Evolutionary conservation across 2,113 vertebrate genomes (phyloP).

Genomic region (Hypocryptadius cinnamomeus): DNA sequence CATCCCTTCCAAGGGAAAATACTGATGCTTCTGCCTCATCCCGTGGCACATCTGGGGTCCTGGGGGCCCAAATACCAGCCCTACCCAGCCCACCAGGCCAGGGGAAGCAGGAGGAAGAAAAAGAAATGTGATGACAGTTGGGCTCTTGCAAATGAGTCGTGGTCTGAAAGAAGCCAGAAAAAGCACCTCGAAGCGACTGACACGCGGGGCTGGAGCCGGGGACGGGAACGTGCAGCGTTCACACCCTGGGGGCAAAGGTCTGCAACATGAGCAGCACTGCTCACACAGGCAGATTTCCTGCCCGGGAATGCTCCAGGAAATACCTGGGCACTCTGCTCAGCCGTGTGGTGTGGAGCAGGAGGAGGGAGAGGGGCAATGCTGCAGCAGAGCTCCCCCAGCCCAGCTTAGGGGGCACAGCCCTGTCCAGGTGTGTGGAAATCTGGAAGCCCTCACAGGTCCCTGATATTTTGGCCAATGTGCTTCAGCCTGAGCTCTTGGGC

Average conservation of each 20-base stretch:
- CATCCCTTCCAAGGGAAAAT: neutral
- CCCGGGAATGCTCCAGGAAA: neutral
- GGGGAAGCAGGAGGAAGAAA: slow-evolving; percentile 14
- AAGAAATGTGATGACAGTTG: slow-evolving; percentile 40
- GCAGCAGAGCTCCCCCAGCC: neutral
- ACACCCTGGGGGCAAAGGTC: neutral
- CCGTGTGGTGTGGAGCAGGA: neutral
- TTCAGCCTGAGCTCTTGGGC: neutral
- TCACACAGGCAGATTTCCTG: slow-evolving; percentile 2
- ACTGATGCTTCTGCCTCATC: neutral
- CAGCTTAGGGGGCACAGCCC: neutral
- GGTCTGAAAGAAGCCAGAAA: neutral
- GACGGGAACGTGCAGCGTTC: neutral
- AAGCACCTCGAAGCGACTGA: neutral
- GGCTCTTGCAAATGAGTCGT: neutral
- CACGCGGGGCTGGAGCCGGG: fast-evolving
- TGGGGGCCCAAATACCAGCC: neutral
- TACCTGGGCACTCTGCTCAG: neutral
- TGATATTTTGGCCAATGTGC: neutral
- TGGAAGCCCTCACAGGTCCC: neutral
- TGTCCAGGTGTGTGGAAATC: neutral
- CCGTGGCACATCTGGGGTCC: neutral
- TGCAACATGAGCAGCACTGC: neutral
- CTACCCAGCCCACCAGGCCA: neutral
- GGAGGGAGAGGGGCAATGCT: neutral